Evolutionary conservation across 1,140 invertebrate species (phyloP), one percentile per base, ranked within the genome.

Genomic region (Lineus longissimus): DNA sequence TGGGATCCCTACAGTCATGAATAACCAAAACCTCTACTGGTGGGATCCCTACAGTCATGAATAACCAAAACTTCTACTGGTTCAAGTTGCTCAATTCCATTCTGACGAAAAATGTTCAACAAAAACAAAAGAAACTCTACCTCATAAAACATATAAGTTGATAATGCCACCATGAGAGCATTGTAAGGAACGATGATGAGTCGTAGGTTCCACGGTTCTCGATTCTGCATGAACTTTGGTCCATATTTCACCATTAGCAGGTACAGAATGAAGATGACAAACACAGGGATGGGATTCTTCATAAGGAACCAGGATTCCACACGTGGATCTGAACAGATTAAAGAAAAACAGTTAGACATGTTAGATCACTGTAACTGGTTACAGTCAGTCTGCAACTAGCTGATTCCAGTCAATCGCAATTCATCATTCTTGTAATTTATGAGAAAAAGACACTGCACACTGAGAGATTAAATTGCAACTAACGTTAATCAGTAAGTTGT

Each of bases 231-330:
- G 9, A 91, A 67, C 74, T 86, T 89, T 19, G 92, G 92, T 4
- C 91, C 92, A 9, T 57, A 31, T 30, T 33, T 89, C 22, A 93
- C 90, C 65, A 93, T 87, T 57, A 88, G 82, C 33, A 94, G 82
- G 76, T 96, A 96, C 17, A 89, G 63, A 82, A 94, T 94, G 68
- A 86, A 88, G 54, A 95, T 67, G 22, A 84, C 81, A 23, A 94
- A 73, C 13, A 93, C 95, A 17, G 94, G 93, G 72, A 91, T 85
- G 7, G 93, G 93, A 66, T 90, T 91, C 51, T 87, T 88, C 88
- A 95, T 92, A 85, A 97, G 87, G n/a, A 88, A 81, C 91, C 93
- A 96, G 67, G 88, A 86, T 62, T 88, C 89, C 43, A 95, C 92
- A 61, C 94, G 86, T 1, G 66, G 65, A 60, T 74, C 73, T 74